phyloP scores from a whole-genome alignment of 2,888 invertebrate genomes.

The Dicyrtomina minuta region DNA sequence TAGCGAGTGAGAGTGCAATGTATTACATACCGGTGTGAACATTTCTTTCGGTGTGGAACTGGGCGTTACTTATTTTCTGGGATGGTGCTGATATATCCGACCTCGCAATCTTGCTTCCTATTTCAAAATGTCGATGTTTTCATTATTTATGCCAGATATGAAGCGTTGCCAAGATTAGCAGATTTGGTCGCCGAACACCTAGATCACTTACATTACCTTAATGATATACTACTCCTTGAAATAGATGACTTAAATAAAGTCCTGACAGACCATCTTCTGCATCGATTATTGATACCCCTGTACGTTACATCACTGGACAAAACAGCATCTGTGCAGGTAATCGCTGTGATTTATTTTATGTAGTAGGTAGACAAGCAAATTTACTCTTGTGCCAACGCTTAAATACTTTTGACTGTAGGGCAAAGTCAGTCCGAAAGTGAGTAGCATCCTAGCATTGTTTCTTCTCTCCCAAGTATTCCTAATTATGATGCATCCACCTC shows the following conservation, averaged over 20 bases:
- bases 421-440: constrained; percentile 66
- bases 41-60: no score
- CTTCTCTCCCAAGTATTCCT: constrained; percentile 92
- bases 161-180: constrained; percentile 83
- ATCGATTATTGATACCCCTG: constrained; percentile 87
- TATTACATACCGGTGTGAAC: no score
- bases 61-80: no score
- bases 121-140: not conserved
- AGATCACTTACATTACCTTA: constrained; percentile 95
- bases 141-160: constrained; percentile 69
- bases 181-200: constrained; percentile 95
- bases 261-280: constrained; percentile 87
- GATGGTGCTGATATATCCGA: no score
- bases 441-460: constrained; percentile 87
- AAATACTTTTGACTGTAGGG: constrained; percentile 6
- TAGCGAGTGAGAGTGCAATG: no score
- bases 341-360: constrained; percentile 2
- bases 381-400: no score
- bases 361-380: no score
- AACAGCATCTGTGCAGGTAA: constrained; percentile 25
- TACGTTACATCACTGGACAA: constrained; percentile 81
- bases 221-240: constrained; percentile 90
- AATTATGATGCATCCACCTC: constrained; percentile 85
- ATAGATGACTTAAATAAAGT: constrained; percentile 92
- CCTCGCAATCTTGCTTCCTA: no score